Evolutionary conservation across 2,797 vertebrate species (phyloP), one percentile per base, ranked within the genome.

Genomic region (Gorsachius magnificus): DNA sequence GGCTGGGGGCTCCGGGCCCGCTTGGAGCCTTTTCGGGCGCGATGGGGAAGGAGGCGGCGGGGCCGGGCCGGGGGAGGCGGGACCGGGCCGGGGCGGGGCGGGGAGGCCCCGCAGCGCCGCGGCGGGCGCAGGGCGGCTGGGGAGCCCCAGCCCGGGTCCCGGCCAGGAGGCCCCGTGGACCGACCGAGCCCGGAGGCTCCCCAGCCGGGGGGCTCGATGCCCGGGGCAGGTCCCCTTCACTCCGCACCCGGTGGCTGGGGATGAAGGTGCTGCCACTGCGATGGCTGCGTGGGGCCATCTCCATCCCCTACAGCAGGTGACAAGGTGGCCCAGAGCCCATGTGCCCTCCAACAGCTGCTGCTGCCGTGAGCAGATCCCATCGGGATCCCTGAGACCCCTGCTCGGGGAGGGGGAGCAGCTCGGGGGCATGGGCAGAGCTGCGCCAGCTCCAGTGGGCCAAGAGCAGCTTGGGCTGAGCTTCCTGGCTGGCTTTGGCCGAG

Each of bases 391-490:
- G 1, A 18, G 46, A 60, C 12, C 12, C 13, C 33, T 3, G 3
- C 4, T n/a, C 19, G 43, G 51, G 41, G 35, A 69, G 29, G 64
- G 46, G 2, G 75, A 58, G 50, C 63, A 11, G 21, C 45, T 25
- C 10, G 2, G 6, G 61, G 51, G 4, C 60, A 38, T 5, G 3
- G 68, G 16, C 25, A 21, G 66, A 18, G 4, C 58, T 10, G 8
- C 0, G 7, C 54, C 4, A 16, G 65, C 17, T 50, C 72, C 46
- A 1, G 21, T 0, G 17, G 57, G 16, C 9, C 35, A 2, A 17
- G 83, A 36, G 43, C 2, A 1, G 28, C 14, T 60, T 4, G n/a
- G 13, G 79, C 85, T 1, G 74, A 65, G 82, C 61, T 38, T 31
- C 35, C 6, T 2, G 4, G 28, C 3, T 0, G 2, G 92, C 57